Conservation (phyloP, 2,113 vertebrate genomes). For the Gambusia holbrooki region DNA sequence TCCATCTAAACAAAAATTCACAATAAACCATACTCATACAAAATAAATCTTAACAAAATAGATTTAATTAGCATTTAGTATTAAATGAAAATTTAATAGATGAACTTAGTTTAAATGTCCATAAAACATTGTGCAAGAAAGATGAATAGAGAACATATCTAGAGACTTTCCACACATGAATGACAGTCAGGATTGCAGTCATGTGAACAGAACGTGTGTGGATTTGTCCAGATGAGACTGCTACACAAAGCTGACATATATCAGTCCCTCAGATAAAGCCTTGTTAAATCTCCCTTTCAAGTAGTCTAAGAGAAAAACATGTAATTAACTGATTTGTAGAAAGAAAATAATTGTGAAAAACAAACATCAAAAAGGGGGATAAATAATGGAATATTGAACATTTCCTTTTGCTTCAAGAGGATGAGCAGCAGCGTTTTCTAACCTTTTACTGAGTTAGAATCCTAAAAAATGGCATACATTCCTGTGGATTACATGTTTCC, state of each 20-base stretch:
- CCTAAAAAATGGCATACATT: constrained; percentile 51
- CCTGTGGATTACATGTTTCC: constrained; percentile 63
- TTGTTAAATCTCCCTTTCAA: constrained; percentile 40
- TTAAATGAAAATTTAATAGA: too few relatives aligned
- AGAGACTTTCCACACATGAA: too few relatives aligned
- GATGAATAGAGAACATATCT: too few relatives aligned
- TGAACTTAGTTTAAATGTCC: too few relatives aligned
- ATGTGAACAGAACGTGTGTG: constrained; percentile 8
- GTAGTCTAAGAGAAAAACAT: constrained; percentile 20
- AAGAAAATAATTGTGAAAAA: constrained; percentile 47
- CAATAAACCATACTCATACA: too few relatives aligned
- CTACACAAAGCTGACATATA: constrained; percentile 41
- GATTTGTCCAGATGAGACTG: constrained; percentile 22
- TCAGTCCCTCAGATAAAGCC: constrained; percentile 44
- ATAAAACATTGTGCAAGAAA: too few relatives aligned
- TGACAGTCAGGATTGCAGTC: neutral
- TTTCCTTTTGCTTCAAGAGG: neutral
- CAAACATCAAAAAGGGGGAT: constrained; percentile 1
- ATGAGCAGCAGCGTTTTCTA: constrained; percentile 14
- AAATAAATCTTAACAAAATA: too few relatives aligned
- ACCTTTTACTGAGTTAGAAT: constrained; percentile 1
- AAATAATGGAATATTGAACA: neutral
- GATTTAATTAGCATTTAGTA: too few relatives aligned
- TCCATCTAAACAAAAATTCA: too few relatives aligned
- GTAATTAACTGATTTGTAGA: constrained; percentile 59